phyloP scores from a whole-genome alignment of 2,797 vertebrate species.

The Taeniopygia guttata region DNA sequence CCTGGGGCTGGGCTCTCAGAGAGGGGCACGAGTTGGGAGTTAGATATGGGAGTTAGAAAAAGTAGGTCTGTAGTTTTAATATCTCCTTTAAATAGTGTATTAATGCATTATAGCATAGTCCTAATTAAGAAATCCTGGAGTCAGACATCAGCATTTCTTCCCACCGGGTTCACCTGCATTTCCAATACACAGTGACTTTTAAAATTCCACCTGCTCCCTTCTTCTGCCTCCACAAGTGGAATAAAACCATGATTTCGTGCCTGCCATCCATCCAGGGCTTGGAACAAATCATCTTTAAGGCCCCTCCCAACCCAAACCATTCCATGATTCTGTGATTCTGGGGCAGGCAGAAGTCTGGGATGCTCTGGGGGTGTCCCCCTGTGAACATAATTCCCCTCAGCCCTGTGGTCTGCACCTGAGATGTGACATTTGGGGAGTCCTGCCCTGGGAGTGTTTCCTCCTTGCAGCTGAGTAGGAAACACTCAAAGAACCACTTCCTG shows the following conservation, averaged over 20 bases:
- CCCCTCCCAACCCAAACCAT: fast-evolving
- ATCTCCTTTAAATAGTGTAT: too few relatives aligned
- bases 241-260: fast-evolving
- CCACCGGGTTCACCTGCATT: too few relatives aligned
- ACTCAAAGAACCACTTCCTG: constrained; percentile 24
- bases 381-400: fast-evolving
- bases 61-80: too few relatives aligned
- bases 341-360: neutral
- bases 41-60: too few relatives aligned
- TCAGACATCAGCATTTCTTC: too few relatives aligned
- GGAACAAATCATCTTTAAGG: neutral
- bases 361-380: neutral
- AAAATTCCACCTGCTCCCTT: neutral
- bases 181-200: too few relatives aligned
- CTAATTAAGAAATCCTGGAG: too few relatives aligned
- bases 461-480: constrained; percentile 2
- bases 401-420: neutral
- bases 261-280: fast-evolving
- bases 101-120: too few relatives aligned
- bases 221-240: neutral
- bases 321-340: fast-evolving
- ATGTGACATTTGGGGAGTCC: neutral
- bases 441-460: neutral
- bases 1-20: too few relatives aligned
- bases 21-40: too few relatives aligned